phyloP scores from a whole-genome alignment of 2,113 vertebrate species.

The Symphodus melops region DNA sequence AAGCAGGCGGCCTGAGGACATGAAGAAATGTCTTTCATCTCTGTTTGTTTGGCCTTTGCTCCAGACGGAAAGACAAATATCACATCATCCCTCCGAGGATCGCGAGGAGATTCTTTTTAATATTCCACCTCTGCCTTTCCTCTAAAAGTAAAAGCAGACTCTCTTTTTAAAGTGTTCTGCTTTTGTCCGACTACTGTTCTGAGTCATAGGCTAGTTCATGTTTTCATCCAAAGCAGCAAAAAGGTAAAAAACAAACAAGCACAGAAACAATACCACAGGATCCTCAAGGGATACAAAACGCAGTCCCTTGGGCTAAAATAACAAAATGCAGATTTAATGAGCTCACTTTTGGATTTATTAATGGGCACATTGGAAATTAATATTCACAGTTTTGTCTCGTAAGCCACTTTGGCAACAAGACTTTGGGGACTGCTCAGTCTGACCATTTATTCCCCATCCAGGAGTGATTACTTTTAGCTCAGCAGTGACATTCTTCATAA shows the following conservation, averaged over 20 bases:
- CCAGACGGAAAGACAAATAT: constrained; percentile 33
- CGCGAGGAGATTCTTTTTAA: not conserved
- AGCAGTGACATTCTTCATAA: too few relatives aligned
- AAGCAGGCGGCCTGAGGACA: not conserved
- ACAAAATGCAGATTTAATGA: too few relatives aligned
- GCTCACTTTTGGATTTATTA: too few relatives aligned
- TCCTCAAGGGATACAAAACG: too few relatives aligned
- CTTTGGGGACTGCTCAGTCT: too few relatives aligned
- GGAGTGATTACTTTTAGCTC: too few relatives aligned
- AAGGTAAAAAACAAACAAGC: not conserved
- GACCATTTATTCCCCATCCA: too few relatives aligned
- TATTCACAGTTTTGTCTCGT: too few relatives aligned
- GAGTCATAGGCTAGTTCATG: not conserved
- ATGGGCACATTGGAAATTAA: too few relatives aligned
- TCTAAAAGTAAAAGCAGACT: not conserved
- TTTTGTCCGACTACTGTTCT: not conserved
- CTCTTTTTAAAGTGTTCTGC: not conserved
- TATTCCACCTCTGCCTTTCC: not conserved
- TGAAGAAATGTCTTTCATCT: not conserved
- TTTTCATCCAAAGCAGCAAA: not conserved
- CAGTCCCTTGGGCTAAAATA: too few relatives aligned
- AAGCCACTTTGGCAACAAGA: too few relatives aligned
- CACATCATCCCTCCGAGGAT: constrained; percentile 10
- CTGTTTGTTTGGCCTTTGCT: constrained; percentile 13
- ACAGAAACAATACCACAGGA: not conserved